Evolutionary conservation across 2,113 vertebrate genomes (phyloP), one percentile per base, ranked within the genome.

Genomic region (Calyptommatus sinebrachiatus): DNA sequence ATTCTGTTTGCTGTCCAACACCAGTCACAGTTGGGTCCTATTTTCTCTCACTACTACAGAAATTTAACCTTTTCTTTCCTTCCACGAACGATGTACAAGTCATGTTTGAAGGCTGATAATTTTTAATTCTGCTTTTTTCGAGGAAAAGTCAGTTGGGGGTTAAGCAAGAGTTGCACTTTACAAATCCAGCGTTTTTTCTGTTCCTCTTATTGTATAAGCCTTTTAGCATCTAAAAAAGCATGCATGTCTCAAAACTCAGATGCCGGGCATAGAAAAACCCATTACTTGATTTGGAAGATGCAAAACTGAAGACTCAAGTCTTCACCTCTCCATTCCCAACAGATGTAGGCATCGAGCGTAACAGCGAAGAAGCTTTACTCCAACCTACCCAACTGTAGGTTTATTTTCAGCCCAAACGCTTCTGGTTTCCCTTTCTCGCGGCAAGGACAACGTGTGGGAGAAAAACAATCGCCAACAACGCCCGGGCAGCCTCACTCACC

Each of bases 321-420:
- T 7, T 7, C 21, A 5, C 0, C 24, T 18, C 24, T 50, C 29
- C 53, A 12, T 26, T 46, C 61, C 31, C 5, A 28, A 11, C 14
- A 35, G 28, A 61, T 26, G 24, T 0, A 77, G 63, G 28, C 9
- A 81, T 48, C 69, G 12, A 61, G 22, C 62, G 57, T 3, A 21
- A 29, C 11, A 62, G 61, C 1, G 5, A 6, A 26, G 48, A 35
- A 35, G 68, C 77, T 63, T 60, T 29, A 62, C 31, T 11, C 57
- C 28, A 57, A 3, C 0, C 2, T 22, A 48, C 41, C 35, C n/a
- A 69, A 70, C 72, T 2, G 50, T 83, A 24, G 88, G 79, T 1
- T 88, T 83, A 45, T 87, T 84, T 77, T 84, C 79, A 85, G 76
- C 75, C 78, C 66, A 62, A 80, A 84, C 85, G 86, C 87, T 82